phyloP scores from a whole-genome alignment of 2,113 vertebrate genomes.

The Rostratula benghalensis region DNA sequence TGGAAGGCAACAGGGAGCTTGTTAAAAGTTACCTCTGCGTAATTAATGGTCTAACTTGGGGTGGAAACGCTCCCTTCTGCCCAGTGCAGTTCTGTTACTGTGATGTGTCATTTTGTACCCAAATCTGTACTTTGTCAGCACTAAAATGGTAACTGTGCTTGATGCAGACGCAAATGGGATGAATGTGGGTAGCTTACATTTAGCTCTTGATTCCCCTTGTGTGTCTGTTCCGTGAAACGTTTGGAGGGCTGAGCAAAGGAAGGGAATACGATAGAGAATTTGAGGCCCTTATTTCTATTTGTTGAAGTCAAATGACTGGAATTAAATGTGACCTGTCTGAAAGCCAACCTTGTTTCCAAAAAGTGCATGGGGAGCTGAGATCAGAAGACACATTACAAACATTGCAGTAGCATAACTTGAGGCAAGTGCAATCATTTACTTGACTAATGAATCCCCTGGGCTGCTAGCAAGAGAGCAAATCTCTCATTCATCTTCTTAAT shows the following conservation, averaged over 20 bases:
- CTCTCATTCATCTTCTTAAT: conserved; percentile 69
- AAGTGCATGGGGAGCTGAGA: conserved; percentile 24
- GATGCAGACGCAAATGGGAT: neutral
- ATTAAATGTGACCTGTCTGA: conserved; percentile 61
- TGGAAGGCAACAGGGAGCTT: neutral
- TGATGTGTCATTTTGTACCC: neutral
- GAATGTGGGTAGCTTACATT: neutral
- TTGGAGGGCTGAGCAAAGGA: neutral
- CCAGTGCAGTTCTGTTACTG: neutral
- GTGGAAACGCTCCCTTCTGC: neutral
- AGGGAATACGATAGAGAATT: neutral
- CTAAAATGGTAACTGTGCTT: neutral
- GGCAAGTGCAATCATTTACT: conserved; percentile 67
- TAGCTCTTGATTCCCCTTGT: neutral
- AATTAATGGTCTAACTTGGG: neutral
- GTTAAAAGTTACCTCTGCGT: neutral
- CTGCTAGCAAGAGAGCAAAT: conserved; percentile 54
- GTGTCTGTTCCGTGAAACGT: neutral
- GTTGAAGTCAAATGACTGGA: conserved; percentile 40
- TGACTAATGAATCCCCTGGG: conserved; percentile 70
- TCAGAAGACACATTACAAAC: conserved; percentile 65
- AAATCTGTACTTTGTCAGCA: neutral
- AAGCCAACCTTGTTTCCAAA: conserved; percentile 53
- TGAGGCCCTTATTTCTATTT: conserved; percentile 16
- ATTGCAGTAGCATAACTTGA: conserved; percentile 66